These are phyloP conservation scores for Passer domesticus DNA, from an alignment of 2,113 vertebrate genomes.

Conservation along the genomic window DNA sequence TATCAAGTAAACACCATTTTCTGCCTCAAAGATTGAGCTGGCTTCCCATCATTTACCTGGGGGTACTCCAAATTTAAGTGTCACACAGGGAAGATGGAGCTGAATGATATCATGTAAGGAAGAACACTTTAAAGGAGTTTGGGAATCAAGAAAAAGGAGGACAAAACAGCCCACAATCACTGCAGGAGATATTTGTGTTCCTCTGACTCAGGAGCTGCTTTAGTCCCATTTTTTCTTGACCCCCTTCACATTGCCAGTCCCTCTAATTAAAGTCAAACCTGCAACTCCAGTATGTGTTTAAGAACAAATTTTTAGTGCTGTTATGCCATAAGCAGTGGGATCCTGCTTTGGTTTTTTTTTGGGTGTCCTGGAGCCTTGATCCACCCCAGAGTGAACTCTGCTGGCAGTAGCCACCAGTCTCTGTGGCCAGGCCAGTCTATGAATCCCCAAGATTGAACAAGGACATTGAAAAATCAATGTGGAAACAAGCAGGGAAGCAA, in stretches of 20 bases:
- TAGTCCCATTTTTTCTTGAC: not conserved
- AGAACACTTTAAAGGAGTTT: not conserved
- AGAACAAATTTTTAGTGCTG: not conserved
- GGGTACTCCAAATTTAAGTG: not conserved
- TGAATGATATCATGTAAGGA: not conserved
- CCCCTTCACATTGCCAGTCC: not conserved
- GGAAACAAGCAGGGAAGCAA: not conserved
- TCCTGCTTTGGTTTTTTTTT: not conserved
- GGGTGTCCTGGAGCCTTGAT: not conserved
- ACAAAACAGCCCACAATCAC: not conserved
- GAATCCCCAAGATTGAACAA: not conserved
- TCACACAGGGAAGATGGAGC: not conserved
- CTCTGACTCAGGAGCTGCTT: not conserved
- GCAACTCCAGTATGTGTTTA: not conserved
- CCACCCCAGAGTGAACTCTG: not conserved
- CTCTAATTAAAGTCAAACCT: not conserved
- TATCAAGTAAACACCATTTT: not conserved
- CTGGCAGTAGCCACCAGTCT: not conserved
- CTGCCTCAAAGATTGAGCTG: not conserved
- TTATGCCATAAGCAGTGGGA: not conserved
- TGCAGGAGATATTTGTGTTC: not conserved
- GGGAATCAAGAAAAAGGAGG: not conserved
- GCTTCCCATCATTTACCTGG: not conserved
- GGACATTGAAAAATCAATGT: not conserved
- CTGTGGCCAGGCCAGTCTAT: not conserved